Conservation (phyloP, 2,888 invertebrate species). For the Nudaria mundana region DNA sequence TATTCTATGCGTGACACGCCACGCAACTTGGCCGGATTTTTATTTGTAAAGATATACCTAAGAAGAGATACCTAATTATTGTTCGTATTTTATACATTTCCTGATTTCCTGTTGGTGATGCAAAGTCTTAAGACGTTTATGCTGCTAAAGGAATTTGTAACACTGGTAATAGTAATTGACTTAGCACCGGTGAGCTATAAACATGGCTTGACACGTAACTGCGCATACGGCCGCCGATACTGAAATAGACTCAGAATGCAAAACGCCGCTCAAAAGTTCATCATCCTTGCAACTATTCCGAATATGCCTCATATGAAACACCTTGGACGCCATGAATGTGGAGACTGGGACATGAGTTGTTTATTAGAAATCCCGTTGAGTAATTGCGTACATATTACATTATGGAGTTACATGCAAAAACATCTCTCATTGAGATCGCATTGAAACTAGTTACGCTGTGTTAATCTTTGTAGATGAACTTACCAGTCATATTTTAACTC, state of each 20-base stretch:
- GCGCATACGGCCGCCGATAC: constrained; percentile 37
- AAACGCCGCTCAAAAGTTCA: constrained; percentile 63
- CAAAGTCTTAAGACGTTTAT: constrained; percentile 18
- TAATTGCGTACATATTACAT: constrained; percentile 31
- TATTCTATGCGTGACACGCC: too few relatives aligned
- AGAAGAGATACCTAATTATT: too few relatives aligned
- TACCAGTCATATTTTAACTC: too few relatives aligned
- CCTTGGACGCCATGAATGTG: constrained; percentile 38
- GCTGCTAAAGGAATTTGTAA: constrained; percentile 34
- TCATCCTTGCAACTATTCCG: constrained; percentile 62
- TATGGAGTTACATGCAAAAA: constrained; percentile 29
- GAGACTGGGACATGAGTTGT: constrained; percentile 36
- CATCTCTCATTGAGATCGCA: too few relatives aligned
- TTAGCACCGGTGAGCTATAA: constrained; percentile 37
- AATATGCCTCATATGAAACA: constrained; percentile 55
- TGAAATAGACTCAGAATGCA: constrained; percentile 67
- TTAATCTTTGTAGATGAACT: too few relatives aligned
- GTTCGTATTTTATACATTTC: too few relatives aligned
- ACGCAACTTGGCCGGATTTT: too few relatives aligned
- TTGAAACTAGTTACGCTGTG: too few relatives aligned
- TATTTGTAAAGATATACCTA: too few relatives aligned
- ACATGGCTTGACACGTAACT: constrained; percentile 36
- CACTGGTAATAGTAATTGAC: constrained; percentile 40
- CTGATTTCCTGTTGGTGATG: constrained; percentile 20
- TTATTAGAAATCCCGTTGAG: constrained; percentile 30